Conservation (phyloP, 2,888 invertebrate genomes). For the Chrysodeixis includens region DNA sequence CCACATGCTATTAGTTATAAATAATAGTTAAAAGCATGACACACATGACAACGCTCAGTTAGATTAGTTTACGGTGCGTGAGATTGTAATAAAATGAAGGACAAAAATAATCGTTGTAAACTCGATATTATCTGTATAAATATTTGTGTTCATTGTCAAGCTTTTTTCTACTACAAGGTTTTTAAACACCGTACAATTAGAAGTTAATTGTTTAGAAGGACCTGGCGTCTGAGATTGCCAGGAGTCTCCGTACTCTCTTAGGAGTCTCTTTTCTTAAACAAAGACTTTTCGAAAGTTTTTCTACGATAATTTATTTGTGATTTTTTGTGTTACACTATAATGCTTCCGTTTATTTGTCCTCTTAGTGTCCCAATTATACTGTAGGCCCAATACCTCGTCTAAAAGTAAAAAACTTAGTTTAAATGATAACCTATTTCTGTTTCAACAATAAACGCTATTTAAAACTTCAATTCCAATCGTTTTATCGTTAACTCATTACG, state of each 20-base stretch:
- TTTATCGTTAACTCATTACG: conserved; percentile 12
- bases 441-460: neutral
- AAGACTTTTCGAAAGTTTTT: too few relatives aligned
- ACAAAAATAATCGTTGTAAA: neutral
- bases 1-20: conserved; percentile 14
- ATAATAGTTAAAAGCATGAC: neutral
- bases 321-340: too few relatives aligned
- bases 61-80: conserved; percentile 18
- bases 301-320: too few relatives aligned
- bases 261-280: too few relatives aligned
- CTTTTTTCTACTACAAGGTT: neutral
- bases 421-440: too few relatives aligned
- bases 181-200: neutral
- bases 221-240: too few relatives aligned
- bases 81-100: conserved; percentile 14
- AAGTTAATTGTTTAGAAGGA: neutral
- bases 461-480: neutral
- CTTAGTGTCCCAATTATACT: too few relatives aligned
- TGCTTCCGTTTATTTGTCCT: too few relatives aligned
- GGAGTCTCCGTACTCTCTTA: too few relatives aligned
- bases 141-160: neutral
- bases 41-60: neutral
- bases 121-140: neutral
- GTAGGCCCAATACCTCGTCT: too few relatives aligned
- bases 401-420: too few relatives aligned